A percentile compares a stretch with the other conserved stretches of the same genome.
These are phyloP conservation scores for Athene cunicularia DNA, from an alignment of 2,113 vertebrate genomes.

Conservation along the genomic window DNA sequence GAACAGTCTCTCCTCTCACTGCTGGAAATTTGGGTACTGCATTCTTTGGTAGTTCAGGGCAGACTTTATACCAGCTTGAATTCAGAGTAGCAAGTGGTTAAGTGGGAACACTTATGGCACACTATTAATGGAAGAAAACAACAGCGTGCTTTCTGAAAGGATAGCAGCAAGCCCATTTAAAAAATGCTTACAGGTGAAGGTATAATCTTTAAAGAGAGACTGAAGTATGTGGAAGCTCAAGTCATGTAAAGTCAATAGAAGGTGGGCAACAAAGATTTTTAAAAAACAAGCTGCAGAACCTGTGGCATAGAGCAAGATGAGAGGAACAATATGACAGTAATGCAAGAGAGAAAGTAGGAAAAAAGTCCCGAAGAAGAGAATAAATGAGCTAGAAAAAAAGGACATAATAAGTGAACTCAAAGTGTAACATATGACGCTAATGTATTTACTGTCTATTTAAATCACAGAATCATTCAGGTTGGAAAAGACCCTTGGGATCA, in stretches of 20 bases:
- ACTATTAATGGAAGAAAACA: background rate
- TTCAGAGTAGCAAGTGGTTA: background rate
- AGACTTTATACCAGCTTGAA: background rate
- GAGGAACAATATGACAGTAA: background rate
- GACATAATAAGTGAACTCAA: background rate
- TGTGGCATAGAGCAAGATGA: background rate
- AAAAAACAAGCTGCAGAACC: background rate
- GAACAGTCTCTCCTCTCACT: background rate
- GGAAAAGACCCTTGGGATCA: no score
- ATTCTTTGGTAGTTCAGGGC: background rate
- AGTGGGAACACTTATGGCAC: background rate
- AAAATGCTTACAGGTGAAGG: background rate
- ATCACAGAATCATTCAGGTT: background rate
- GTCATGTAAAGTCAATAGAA: background rate
- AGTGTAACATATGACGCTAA: background rate
- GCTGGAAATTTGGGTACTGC: background rate
- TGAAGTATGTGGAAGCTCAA: background rate
- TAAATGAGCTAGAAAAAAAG: background rate
- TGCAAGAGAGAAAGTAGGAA: background rate
- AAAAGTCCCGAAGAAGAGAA: background rate
- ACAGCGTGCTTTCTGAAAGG: background rate
- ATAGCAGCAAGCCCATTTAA: background rate
- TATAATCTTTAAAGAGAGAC: background rate
- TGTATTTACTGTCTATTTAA: background rate
- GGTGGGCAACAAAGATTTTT: background rate